phyloP scores from a whole-genome alignment of 1,140 invertebrate genomes.

The Bombus terrestris region DNA sequence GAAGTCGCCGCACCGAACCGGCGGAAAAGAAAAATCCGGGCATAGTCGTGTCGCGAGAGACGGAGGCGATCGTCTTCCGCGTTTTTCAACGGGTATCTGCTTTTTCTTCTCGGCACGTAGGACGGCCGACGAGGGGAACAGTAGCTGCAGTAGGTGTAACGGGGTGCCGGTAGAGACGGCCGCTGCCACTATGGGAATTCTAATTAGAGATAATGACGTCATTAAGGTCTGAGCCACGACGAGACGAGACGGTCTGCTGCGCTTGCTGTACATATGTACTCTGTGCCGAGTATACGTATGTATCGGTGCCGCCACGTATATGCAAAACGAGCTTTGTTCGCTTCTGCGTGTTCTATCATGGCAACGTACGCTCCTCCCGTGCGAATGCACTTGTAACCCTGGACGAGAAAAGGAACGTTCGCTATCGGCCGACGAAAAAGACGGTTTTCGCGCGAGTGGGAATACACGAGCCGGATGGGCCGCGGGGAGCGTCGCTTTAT shows the following conservation, averaged over 20 bases:
- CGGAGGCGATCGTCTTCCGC: background rate
- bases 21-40: background rate
- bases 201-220: conserved; percentile 82
- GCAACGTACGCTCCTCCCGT: conserved; percentile 37
- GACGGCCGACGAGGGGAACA: background rate
- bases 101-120: conserved; percentile 11
- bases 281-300: conserved; percentile 60
- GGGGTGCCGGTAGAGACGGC: conserved; percentile 60
- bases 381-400: conserved; percentile 46
- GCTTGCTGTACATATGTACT: conserved; percentile 71
- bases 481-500: background rate
- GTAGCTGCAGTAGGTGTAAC: conserved; percentile 69
- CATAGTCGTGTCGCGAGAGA: too few relatives aligned
- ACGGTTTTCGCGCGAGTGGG: background rate
- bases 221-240: conserved; percentile 80
- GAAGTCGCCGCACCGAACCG: background rate
- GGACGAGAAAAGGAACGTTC: conserved; percentile 21
- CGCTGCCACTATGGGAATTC: conserved; percentile 74
- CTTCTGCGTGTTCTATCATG: conserved; percentile 39
- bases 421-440: conserved; percentile 22
- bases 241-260: conserved; percentile 79
- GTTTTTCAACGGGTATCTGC: background rate
- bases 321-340: conserved; percentile 53
- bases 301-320: conserved; percentile 19
- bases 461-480: background rate